Percentiles rank a stretch among this genome's conserved stretches.
Conservation (phyloP, 2,113 vertebrate species). For the Gobius niger region DNA sequence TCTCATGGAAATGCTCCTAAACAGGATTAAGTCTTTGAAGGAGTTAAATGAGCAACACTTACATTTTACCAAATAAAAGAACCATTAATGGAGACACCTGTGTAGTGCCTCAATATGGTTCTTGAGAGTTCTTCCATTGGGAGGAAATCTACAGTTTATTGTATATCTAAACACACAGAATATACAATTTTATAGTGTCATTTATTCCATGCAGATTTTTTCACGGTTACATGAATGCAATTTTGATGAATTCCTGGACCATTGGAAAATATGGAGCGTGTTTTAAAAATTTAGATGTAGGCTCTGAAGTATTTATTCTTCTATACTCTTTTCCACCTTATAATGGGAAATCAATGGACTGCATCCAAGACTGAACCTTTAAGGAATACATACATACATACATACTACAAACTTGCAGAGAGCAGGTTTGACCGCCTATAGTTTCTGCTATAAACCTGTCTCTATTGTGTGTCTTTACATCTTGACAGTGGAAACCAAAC, state of each 20-base stretch:
- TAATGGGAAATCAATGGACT: too few relatives aligned
- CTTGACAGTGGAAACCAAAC: slow-evolving; percentile 11
- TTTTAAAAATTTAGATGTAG: too few relatives aligned
- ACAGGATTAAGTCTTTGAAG: slow-evolving; percentile 52
- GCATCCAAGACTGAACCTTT: too few relatives aligned
- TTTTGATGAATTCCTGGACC: too few relatives aligned
- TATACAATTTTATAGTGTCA: too few relatives aligned
- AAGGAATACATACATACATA: neutral
- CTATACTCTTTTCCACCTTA: too few relatives aligned
- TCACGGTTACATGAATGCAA: too few relatives aligned
- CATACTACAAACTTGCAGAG: neutral
- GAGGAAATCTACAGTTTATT: neutral
- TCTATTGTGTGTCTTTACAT: slow-evolving; percentile 5
- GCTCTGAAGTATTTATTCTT: too few relatives aligned
- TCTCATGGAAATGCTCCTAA: slow-evolving; percentile 55
- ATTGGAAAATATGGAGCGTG: too few relatives aligned
- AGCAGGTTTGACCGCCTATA: neutral
- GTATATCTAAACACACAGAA: too few relatives aligned
- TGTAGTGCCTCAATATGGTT: neutral
- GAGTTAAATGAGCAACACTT: slow-evolving; percentile 24
- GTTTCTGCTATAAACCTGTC: neutral
- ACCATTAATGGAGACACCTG: slow-evolving; percentile 21
- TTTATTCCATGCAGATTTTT: too few relatives aligned
- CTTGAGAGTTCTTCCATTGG: neutral
- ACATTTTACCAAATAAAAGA: slow-evolving; percentile 34